Evolutionary conservation across 2,888 invertebrate genomes (phyloP).

Genomic region (Diploptera punctata): DNA sequence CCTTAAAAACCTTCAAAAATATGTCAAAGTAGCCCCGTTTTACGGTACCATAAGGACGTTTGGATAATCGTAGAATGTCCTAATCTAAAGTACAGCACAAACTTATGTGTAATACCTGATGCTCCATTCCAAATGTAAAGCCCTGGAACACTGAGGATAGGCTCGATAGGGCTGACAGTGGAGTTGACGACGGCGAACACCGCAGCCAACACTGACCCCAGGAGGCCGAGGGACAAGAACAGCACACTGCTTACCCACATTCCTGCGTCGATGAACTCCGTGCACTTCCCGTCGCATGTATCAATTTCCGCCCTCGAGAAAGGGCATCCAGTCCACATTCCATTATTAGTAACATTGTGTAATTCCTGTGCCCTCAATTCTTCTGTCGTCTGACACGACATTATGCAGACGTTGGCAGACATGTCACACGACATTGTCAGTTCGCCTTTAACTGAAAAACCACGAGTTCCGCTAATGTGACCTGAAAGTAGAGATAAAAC

Average conservation of each 20-base stretch:
- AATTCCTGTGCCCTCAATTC: not conserved
- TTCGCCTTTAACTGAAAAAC: too few relatives aligned
- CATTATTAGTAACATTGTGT: not conserved
- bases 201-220: slow-evolving; percentile 58
- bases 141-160: slow-evolving; percentile 63
- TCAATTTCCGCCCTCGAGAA: not conserved
- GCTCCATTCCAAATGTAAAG: slow-evolving; percentile 66
- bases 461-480: too few relatives aligned
- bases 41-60: too few relatives aligned
- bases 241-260: slow-evolving; percentile 64
- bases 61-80: too few relatives aligned
- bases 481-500: too few relatives aligned
- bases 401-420: slow-evolving; percentile 6
- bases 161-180: slow-evolving; percentile 64
- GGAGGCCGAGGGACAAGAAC: slow-evolving; percentile 59
- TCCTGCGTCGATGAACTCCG: slow-evolving; percentile 53
- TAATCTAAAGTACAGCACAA: too few relatives aligned
- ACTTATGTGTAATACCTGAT: too few relatives aligned
- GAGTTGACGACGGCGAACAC: slow-evolving; percentile 65
- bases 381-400: not conserved
- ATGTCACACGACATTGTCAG: slow-evolving; percentile 18
- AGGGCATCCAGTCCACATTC: not conserved
- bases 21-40: too few relatives aligned
- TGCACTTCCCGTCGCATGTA: not conserved
- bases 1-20: too few relatives aligned